phyloP scores from a whole-genome alignment of 2,888 invertebrate species.

The Anthophora plumipes region DNA sequence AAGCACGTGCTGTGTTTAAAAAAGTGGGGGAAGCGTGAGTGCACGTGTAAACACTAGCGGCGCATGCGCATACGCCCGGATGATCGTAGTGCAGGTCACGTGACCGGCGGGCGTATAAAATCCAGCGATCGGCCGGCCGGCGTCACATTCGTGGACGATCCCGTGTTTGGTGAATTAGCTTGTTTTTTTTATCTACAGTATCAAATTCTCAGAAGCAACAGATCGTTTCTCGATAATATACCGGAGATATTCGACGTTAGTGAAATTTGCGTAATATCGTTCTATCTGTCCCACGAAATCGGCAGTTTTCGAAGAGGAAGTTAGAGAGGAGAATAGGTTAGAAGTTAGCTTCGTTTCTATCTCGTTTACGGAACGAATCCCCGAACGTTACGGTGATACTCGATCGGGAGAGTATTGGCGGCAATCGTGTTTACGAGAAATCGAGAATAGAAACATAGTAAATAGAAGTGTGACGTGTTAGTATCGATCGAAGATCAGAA shows the following conservation, averaged over 20 bases:
- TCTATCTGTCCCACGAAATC: no score
- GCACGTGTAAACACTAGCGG: constrained; percentile 83
- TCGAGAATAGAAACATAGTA: neutral
- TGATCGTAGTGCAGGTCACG: constrained; percentile 73
- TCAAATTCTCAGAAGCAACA: no score
- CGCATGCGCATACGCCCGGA: constrained; percentile 77
- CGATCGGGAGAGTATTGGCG: neutral
- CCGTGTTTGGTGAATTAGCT: neutral
- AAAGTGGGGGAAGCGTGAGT: constrained; percentile 53
- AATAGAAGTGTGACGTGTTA: constrained; percentile 41
- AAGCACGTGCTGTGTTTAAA: constrained; percentile 52
- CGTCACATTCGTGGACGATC: constrained; percentile 73
- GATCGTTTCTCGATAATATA: no score
- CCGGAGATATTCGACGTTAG: no score
- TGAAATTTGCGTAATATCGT: no score
- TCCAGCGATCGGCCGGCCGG: constrained; percentile 80
- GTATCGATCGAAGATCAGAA: constrained; percentile 38
- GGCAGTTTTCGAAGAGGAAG: no score
- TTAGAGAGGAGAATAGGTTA: neutral
- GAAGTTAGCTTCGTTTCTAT: neutral
- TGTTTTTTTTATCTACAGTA: no score
- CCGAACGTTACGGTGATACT: neutral
- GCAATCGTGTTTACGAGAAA: neutral
- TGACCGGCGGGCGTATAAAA: constrained; percentile 81
- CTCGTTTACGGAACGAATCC: neutral